These are phyloP conservation scores for Zophobas morio DNA, from an alignment of 1,140 invertebrate species.

Conservation along the genomic window DNA sequence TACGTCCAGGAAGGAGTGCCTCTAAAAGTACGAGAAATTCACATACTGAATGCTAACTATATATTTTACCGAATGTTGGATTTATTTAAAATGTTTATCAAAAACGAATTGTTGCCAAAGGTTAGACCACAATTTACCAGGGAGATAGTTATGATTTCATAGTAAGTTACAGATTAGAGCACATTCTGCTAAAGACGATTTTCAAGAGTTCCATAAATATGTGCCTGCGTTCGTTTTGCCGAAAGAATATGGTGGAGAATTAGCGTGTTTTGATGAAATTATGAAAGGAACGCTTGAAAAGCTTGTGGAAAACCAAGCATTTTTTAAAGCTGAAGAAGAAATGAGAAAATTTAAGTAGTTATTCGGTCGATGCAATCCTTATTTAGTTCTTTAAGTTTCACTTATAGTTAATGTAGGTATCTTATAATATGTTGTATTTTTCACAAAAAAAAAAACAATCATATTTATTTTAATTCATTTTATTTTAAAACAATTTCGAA, in stretches of 20 bases:
- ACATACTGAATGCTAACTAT: background rate
- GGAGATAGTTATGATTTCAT: background rate
- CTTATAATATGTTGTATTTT: too few species aligned
- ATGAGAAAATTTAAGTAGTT: too few species aligned
- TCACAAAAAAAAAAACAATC: too few species aligned
- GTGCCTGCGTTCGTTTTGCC: slow-evolving; percentile 69
- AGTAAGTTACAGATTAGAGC: slow-evolving; percentile 66
- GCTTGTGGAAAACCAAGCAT: too few species aligned
- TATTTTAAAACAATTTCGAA: too few species aligned
- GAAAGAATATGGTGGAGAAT: slow-evolving; percentile 69
- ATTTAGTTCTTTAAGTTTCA: too few species aligned
- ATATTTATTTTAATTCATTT: too few species aligned
- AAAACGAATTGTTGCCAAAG: background rate
- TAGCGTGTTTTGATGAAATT: slow-evolving; percentile 65
- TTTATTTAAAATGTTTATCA: background rate
- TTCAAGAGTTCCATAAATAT: slow-evolving; percentile 66
- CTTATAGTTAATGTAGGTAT: too few species aligned
- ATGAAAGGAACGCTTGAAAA: slow-evolving; percentile 59
- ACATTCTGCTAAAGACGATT: slow-evolving; percentile 64
- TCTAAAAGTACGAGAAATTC: background rate
- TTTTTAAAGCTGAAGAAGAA: too few species aligned
- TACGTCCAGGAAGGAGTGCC: background rate
- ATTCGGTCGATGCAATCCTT: too few species aligned
- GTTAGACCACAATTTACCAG: background rate
- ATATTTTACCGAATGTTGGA: background rate